Conservation (phyloP, 2,797 vertebrate genomes). For the Hozukius guyotensis region DNA sequence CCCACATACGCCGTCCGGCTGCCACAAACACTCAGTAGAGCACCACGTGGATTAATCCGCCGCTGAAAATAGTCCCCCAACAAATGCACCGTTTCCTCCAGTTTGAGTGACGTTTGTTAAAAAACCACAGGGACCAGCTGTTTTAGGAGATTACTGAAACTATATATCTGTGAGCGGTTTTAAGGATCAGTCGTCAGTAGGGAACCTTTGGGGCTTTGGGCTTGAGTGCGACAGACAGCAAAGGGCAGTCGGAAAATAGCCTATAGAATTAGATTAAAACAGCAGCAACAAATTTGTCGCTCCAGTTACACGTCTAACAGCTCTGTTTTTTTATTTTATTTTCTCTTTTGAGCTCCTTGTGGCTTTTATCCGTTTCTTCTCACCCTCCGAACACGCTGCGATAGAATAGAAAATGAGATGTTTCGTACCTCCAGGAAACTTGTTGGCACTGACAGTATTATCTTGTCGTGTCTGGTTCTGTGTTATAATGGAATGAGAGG, state of each 20-base stretch:
- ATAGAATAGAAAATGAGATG: not conserved
- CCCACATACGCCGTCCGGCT: not conserved
- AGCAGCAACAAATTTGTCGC: not conserved
- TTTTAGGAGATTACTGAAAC: not conserved
- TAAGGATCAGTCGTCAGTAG: too few species aligned
- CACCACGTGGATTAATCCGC: not conserved
- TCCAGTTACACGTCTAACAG: not conserved
- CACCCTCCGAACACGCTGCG: not conserved
- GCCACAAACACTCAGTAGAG: not conserved
- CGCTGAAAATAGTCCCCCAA: not conserved
- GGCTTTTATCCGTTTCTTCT: not conserved
- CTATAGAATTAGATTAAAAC: not conserved
- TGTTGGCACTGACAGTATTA: not conserved
- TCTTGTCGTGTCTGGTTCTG: not conserved
- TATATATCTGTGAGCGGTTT: too few species aligned
- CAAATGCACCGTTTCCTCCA: not conserved
- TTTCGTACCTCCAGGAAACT: not conserved
- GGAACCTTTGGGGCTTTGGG: too few species aligned
- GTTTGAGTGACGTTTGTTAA: not conserved
- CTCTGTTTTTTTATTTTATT: not conserved
- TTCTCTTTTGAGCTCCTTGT: not conserved
- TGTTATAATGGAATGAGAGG: not conserved
- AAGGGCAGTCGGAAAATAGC: not conserved
- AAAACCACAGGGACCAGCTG: not conserved
- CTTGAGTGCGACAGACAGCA: too few species aligned